These are phyloP conservation scores for Caenorhabditis remanei DNA, from an alignment of 1,140 invertebrate genomes.

Conservation along the genomic window DNA sequence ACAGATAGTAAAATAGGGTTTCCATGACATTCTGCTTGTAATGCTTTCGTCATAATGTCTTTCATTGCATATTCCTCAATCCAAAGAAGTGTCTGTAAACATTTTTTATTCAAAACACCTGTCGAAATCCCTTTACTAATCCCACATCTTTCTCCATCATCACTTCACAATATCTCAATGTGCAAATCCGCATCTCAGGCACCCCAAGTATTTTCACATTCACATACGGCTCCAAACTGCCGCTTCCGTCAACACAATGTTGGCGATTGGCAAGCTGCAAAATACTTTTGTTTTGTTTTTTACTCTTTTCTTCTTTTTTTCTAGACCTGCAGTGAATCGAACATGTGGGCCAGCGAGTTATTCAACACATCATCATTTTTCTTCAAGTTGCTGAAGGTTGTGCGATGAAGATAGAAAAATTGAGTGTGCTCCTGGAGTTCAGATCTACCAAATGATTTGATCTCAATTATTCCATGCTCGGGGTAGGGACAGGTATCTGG, in stretches of 20 bases:
- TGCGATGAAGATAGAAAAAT: constrained; percentile 26
- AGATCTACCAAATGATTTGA: neutral
- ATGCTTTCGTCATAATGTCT: neutral
- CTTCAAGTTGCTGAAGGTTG: neutral
- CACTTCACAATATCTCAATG: constrained; percentile 24
- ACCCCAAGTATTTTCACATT: constrained; percentile 22
- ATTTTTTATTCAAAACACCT: neutral
- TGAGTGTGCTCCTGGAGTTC: neutral
- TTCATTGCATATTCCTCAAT: neutral
- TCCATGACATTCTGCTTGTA: neutral
- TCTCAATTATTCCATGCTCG: neutral
- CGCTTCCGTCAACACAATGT: constrained; percentile 37
- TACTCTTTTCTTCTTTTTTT: neutral
- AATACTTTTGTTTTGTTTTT: neutral
- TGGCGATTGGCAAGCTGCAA: neutral
- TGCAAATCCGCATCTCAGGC: constrained; percentile 10
- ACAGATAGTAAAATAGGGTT: constrained; percentile 28
- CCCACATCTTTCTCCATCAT: constrained; percentile 27
- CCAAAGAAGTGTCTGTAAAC: neutral
- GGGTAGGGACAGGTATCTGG: neutral
- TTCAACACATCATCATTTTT: neutral
- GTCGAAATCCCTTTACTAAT: no score
- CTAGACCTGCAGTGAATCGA: constrained; percentile 16
- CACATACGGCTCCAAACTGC: constrained; percentile 12
- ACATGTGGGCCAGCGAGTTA: constrained; percentile 29